phyloP scores from a whole-genome alignment of 1,140 invertebrate species.

The Bombus balteatus region DNA sequence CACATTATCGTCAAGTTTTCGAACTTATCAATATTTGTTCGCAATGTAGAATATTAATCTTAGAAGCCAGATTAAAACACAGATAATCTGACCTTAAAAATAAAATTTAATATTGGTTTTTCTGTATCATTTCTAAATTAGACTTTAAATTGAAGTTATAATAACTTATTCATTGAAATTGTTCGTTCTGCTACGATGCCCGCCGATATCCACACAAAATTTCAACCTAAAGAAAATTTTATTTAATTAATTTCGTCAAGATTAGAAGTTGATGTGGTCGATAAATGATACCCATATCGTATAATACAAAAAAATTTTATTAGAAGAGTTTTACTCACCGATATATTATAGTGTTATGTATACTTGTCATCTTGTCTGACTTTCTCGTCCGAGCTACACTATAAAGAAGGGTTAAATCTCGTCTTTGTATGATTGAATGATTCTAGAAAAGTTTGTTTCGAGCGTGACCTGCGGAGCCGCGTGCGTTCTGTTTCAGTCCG shows the following conservation, averaged over 20 bases:
- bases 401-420: neutral
- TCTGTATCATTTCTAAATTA: neutral
- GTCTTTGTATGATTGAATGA: neutral
- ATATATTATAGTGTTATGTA: too few species aligned
- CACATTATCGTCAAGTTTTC: neutral
- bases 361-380: too few species aligned
- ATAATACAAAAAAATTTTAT: too few species aligned
- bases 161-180: too few species aligned
- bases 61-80: neutral
- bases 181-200: too few species aligned
- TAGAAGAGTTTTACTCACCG: too few species aligned
- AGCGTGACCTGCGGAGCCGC: neutral
- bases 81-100: neutral
- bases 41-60: neutral
- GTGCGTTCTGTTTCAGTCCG: slow-evolving; percentile 12
- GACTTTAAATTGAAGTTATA: too few species aligned
- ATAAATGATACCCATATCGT: too few species aligned
- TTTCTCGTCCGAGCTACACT: neutral
- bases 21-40: neutral
- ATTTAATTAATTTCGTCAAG: too few species aligned
- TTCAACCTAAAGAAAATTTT: too few species aligned
- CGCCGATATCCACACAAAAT: too few species aligned
- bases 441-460: neutral
- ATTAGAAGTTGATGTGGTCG: too few species aligned
- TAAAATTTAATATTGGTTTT: neutral